Evolutionary conservation across 2,888 invertebrate species (phyloP), one percentile per base, ranked within the genome.

Genomic region (Myopa tessellatipennis): DNA sequence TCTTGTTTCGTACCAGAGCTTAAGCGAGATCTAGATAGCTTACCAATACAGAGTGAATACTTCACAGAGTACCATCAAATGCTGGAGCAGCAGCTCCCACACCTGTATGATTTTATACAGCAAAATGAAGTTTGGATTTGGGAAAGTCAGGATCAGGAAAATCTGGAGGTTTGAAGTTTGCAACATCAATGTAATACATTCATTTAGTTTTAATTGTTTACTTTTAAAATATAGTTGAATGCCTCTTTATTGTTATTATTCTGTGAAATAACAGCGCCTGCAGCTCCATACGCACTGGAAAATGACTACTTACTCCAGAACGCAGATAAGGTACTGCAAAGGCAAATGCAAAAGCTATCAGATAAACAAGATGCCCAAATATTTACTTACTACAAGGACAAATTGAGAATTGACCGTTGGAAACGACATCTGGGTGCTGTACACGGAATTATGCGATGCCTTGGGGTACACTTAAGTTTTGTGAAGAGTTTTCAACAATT

Each of bases 361-460:
- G 45, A 58, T 26, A 55, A 52, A 79, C 5, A 68, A 4, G 83
- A 85, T n/a, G 70, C 77, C 0, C 65, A 73, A 16, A 79, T 88
- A 34, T 83, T 87, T 63, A 81, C 67, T n/a, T 85, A 85, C 73
- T 88, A 87, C 77, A 84, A 85, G 52, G 71, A 82, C 16, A 84
- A 84, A 75, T 80, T 88, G 65, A 82, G 82, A 8, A 84, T 83
- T 65, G 80, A 83, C 45, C 58, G 77, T 26, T 88, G 88, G 89
- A 88, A 87, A 79, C 84, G 83, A 0, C 84, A 89, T 70, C 78
- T 87, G 5, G 89, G 89, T 0, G 81, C 85, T 4, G 79, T 86
- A 3, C 85, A 88, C 81, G 87, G 87, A 0, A 88, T 85, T 76
- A 72, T 80, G 4, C 82, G 80, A 67, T 89, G 84, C 77, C 77